These are phyloP conservation scores for Lasioglossum albipes DNA, from an alignment of 1,140 invertebrate species.

Conservation along the genomic window DNA sequence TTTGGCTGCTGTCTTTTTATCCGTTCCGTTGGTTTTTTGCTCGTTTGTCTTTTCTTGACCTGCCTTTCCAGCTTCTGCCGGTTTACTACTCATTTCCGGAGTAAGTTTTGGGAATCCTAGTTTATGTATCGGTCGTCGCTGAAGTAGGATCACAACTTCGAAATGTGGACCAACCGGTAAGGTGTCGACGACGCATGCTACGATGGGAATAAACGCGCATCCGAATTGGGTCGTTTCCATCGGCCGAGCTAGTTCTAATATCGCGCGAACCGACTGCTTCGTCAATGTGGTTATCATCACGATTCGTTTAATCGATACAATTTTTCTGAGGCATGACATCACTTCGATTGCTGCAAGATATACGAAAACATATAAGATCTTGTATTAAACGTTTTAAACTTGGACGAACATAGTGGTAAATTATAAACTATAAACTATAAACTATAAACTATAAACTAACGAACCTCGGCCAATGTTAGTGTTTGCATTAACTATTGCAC, in stretches of 20 bases:
- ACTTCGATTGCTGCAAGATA: constrained; percentile 73
- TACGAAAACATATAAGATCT: neutral
- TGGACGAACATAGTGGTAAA: neutral
- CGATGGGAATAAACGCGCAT: constrained; percentile 75
- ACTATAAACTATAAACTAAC: neutral
- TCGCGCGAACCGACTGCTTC: constrained; percentile 77
- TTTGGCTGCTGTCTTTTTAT: constrained; percentile 12
- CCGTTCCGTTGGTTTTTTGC: constrained; percentile 9
- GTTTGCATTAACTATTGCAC: constrained; percentile 74
- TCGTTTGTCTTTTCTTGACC: neutral
- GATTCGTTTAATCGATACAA: constrained; percentile 70
- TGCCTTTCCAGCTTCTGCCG: neutral
- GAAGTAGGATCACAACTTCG: constrained; percentile 76
- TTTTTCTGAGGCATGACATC: constrained; percentile 73
- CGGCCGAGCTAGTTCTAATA: constrained; percentile 76
- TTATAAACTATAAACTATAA: too few relatives aligned
- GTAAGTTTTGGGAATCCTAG: constrained; percentile 40
- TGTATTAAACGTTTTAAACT: neutral
- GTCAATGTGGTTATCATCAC: constrained; percentile 78
- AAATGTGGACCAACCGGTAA: constrained; percentile 74
- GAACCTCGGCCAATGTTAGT: constrained; percentile 74
- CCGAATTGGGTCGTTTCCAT: constrained; percentile 61
- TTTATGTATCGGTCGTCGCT: constrained; percentile 71
- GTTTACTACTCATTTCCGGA: constrained; percentile 16
- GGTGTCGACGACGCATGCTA: constrained; percentile 75